Percentiles rank a stretch among this genome's conserved stretches.
Evolutionary conservation across 2,888 invertebrate species (phyloP).

Genomic region (Clanis bilineata): DNA sequence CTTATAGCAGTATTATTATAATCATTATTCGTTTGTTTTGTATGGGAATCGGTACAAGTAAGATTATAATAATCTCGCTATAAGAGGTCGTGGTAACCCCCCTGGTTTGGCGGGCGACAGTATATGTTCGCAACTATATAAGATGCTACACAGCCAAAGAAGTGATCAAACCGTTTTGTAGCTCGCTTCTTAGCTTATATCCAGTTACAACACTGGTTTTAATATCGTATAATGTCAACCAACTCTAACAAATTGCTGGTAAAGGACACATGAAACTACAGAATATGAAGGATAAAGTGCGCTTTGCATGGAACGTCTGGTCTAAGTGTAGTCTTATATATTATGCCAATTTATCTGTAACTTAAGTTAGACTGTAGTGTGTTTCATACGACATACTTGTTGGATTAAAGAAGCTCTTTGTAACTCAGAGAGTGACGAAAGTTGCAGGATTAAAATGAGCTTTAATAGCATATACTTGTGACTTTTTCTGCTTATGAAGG

Average conservation of each 20-base stretch:
- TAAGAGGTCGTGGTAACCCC: too few species aligned
- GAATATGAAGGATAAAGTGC: neutral
- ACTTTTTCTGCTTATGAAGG: too few species aligned
- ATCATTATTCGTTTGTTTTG: too few species aligned
- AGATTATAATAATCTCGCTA: too few species aligned
- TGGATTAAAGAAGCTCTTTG: too few species aligned
- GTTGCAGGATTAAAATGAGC: too few species aligned
- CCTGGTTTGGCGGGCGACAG: too few species aligned
- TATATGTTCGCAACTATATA: neutral
- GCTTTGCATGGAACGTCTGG: neutral
- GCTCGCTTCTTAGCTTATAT: neutral
- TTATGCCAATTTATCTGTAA: neutral
- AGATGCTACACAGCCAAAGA: too few species aligned
- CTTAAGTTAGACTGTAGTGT: neutral
- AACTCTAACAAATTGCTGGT: neutral
- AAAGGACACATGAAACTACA: neutral
- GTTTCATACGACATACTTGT: neutral
- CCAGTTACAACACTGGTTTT: neutral
- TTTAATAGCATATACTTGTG: too few species aligned
- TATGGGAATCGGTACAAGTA: too few species aligned
- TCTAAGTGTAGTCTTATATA: constrained; percentile 4
- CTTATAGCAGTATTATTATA: too few species aligned
- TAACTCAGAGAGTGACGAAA: too few species aligned
- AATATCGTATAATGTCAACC: neutral
- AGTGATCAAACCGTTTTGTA: neutral